phyloP scores from a whole-genome alignment of 2,888 invertebrate genomes.

The Hydropsyche betteni region DNA sequence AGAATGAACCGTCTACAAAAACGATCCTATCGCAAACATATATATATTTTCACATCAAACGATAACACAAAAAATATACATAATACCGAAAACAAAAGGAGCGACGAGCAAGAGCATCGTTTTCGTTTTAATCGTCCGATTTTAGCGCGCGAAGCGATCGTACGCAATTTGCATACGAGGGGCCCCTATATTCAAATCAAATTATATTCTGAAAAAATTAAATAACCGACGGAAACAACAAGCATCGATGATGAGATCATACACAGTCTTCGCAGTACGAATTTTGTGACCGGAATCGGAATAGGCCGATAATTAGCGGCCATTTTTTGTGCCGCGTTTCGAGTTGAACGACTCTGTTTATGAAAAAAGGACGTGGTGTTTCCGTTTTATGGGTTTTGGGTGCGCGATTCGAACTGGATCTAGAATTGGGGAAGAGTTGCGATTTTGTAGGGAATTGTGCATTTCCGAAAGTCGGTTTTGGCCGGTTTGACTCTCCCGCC shows the following conservation, averaged over 20 bases:
- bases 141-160: too few species aligned
- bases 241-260: not conserved
- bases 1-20: not conserved
- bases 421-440: too few species aligned
- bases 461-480: slow-evolving; percentile 28
- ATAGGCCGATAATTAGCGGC: slow-evolving; percentile 17
- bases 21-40: not conserved
- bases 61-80: too few species aligned
- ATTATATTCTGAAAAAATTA: too few species aligned
- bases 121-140: too few species aligned
- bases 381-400: too few species aligned
- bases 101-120: too few species aligned
- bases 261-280: not conserved
- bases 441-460: not conserved
- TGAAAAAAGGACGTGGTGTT: not conserved
- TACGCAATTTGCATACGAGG: too few species aligned
- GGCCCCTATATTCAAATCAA: too few species aligned
- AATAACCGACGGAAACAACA: too few species aligned
- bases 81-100: too few species aligned
- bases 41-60: not conserved
- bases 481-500: slow-evolving; percentile 4
- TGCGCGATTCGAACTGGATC: too few species aligned
- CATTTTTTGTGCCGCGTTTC: slow-evolving; percentile 1
- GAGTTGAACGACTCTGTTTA: slow-evolving; percentile 25
- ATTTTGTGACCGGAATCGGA: slow-evolving; percentile 17